Evolutionary conservation across 2,888 invertebrate genomes (phyloP), one percentile per base, ranked within the genome.

Genomic region (Acanthococcus lagerstroemiae): DNA sequence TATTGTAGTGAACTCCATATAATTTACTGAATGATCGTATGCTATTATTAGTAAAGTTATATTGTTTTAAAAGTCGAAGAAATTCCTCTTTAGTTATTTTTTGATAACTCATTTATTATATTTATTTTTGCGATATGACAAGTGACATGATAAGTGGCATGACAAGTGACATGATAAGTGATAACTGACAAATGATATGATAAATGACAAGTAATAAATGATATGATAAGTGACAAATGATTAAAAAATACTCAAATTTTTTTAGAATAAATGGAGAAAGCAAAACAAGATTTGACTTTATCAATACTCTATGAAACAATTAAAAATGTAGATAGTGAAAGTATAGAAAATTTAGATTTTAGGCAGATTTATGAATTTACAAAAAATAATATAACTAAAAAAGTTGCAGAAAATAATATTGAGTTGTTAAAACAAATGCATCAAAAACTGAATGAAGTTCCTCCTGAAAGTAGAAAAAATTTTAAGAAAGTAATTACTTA

Each of bases 381-480:
- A 48, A 48, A 48, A 48, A 48, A 48, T 48, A 48, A 48, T 48
- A 17, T 48, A 17, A 48, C 50, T 48, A 48, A 48, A 48, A 48
- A 48, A n/a, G 50, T 48, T 17, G 50, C 50, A 19, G 50, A 48
- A 48, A 48, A 48, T 48, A 48, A 48, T 48, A 48, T 48, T 48
- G 50, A 48, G 21, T 19, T n/a, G 50, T 48, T 48, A 19, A n/a
- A n/a, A n/a, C n/a, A n/a, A n/a, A n/a, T n/a, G n/a, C n/a, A n/a
- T n/a, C n/a, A n/a, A n/a, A n/a, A n/a, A n/a, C n/a, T n/a, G n/a
- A n/a, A n/a, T n/a, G n/a, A n/a, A n/a, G n/a, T n/a, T n/a, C n/a
- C n/a, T n/a, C n/a, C n/a, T n/a, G n/a, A n/a, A n/a, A n/a, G n/a
- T n/a, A n/a, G n/a, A n/a, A n/a, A n/a, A n/a, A n/a, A n/a, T n/a